These are phyloP conservation scores for Helleia helle DNA, from an alignment of 2,888 invertebrate species.

Conservation along the genomic window DNA sequence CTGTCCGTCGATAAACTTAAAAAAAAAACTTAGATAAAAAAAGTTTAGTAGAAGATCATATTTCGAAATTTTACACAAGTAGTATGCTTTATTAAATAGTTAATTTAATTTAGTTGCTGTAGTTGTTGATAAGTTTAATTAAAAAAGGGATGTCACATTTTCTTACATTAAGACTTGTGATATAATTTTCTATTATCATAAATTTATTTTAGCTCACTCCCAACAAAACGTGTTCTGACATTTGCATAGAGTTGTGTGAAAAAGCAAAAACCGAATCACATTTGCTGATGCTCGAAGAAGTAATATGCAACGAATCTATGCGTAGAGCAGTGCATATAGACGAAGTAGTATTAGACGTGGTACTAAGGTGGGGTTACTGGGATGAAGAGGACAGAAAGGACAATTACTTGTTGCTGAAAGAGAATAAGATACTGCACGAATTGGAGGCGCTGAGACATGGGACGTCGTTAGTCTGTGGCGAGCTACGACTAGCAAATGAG, in stretches of 20 bases:
- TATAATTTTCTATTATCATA: no score
- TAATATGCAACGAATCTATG: constrained; percentile 81
- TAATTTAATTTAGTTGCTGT: no score
- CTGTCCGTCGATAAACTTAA: no score
- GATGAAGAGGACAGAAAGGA: constrained; percentile 88
- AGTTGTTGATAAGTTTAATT: no score
- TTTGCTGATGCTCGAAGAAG: constrained; percentile 84
- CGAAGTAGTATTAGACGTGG: constrained; percentile 79
- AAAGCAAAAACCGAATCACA: constrained; percentile 79
- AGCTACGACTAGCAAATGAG: constrained; percentile 84
- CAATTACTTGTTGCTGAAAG: constrained; percentile 82
- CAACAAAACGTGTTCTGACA: constrained; percentile 82
- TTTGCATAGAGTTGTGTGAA: constrained; percentile 80
- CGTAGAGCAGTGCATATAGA: constrained; percentile 85
- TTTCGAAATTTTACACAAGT: no score
- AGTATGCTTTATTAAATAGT: no score
- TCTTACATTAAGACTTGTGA: no score
- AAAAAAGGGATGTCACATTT: no score
- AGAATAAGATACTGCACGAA: constrained; percentile 60
- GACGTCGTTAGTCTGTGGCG: constrained; percentile 80
- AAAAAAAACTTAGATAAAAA: no score
- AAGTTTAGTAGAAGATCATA: no score
- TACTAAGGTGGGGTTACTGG: constrained; percentile 91
- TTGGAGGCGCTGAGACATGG: constrained; percentile 71
- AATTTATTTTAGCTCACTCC: constrained; percentile 77